Conservation (phyloP, 2,113 vertebrate genomes). For the Pleuronectes platessa region DNA sequence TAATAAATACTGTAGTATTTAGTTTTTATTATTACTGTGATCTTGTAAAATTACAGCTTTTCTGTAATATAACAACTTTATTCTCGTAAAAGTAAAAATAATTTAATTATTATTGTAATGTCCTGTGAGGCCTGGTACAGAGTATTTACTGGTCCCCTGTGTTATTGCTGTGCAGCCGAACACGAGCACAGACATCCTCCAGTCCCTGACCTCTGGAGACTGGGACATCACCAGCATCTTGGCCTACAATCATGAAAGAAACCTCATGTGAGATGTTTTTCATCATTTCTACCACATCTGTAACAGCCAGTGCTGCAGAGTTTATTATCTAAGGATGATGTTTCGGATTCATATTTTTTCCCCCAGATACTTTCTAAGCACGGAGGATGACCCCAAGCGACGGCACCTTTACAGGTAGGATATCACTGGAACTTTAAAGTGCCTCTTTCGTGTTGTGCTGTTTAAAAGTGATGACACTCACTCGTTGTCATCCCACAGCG, state of each 20-base stretch:
- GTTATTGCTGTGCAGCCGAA: constrained; percentile 85
- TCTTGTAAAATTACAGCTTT: too few species aligned
- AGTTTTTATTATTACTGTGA: too few species aligned
- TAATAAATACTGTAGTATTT: too few species aligned
- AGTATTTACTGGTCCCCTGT: not conserved
- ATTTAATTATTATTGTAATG: too few species aligned
- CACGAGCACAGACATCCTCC: constrained; percentile 90
- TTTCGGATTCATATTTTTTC: constrained; percentile 35
- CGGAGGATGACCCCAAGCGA: constrained; percentile 90
- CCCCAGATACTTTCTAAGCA: constrained; percentile 95
- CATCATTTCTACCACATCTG: not conserved
- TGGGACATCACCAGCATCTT: constrained; percentile 96
- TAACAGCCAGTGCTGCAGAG: not conserved
- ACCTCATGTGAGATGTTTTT: constrained; percentile 88
- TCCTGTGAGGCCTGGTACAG: not conserved
- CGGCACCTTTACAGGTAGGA: constrained; percentile 94
- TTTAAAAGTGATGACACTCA: not conserved
- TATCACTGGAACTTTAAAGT: not conserved
- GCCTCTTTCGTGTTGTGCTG: not conserved
- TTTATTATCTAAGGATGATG: not conserved
- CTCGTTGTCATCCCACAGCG: constrained; percentile 78
- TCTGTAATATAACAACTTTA: too few species aligned
- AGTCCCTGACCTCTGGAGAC: constrained; percentile 94
- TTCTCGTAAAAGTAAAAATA: too few species aligned
- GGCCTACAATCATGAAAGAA: constrained; percentile 89